Conservation (phyloP, 1,140 invertebrate species). For the Drosophila kohkoa region DNA sequence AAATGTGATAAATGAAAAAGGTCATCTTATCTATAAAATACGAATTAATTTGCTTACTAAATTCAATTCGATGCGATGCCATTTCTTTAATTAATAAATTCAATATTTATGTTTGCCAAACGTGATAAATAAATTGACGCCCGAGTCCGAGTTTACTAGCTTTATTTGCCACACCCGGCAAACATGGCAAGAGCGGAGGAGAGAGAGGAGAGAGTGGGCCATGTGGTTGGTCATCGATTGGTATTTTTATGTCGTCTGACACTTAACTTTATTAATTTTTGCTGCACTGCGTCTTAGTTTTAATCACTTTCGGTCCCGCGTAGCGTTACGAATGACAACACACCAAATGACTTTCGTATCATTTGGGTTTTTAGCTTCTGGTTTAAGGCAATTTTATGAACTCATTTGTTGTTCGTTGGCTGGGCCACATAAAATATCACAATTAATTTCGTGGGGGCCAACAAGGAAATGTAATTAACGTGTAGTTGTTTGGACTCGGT, state of each 20-base stretch:
- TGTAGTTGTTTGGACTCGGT: constrained; percentile 14
- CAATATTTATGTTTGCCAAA: constrained; percentile 56
- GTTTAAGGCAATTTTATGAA: constrained; percentile 35
- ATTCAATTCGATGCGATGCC: constrained; percentile 7
- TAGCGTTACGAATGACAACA: constrained; percentile 24
- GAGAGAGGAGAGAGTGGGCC: not conserved
- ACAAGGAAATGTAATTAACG: constrained; percentile 41
- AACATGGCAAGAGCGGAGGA: not conserved
- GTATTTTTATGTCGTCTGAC: constrained; percentile 54
- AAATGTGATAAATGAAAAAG: not conserved
- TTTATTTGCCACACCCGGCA: not conserved
- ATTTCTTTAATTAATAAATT: constrained; percentile 56
- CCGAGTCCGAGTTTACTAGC: not conserved
- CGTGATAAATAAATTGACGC: constrained; percentile 51
- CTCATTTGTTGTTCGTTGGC: constrained; percentile 40
- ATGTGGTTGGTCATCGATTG: constrained; percentile 32
- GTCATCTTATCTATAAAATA: not conserved
- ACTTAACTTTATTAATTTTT: constrained; percentile 66
- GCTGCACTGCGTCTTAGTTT: constrained; percentile 47
- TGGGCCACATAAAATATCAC: constrained; percentile 45
- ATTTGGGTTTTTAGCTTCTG: constrained; percentile 27
- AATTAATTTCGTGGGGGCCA: constrained; percentile 29
- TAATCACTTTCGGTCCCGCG: constrained; percentile 45
- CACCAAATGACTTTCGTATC: constrained; percentile 23
- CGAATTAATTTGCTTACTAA: not conserved